These are phyloP conservation scores for Struthio camelus DNA, from an alignment of 2,113 vertebrate species.

Conservation along the genomic window DNA sequence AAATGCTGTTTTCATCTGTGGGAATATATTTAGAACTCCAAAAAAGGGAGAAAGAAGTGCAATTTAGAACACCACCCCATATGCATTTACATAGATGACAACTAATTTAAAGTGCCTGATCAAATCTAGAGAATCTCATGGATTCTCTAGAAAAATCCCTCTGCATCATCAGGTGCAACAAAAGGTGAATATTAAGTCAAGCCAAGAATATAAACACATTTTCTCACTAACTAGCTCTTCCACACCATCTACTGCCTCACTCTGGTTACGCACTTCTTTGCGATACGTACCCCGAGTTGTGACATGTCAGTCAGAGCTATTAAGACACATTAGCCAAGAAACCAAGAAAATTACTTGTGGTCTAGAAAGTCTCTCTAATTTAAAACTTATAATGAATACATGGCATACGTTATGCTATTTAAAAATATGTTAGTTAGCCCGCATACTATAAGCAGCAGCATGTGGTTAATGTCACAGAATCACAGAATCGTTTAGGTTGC, in stretches of 20 bases:
- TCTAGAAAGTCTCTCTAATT: background rate
- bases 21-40: background rate
- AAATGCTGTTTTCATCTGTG: background rate
- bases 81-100: background rate
- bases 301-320: background rate
- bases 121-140: background rate
- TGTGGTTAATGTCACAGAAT: too few relatives aligned
- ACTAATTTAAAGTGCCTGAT: background rate
- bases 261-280: background rate
- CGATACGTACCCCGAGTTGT: rapidly evolving
- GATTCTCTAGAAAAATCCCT: background rate
- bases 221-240: background rate
- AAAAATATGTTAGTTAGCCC: background rate
- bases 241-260: conserved; percentile 40
- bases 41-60: background rate
- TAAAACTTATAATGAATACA: background rate
- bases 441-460: background rate
- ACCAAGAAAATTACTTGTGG: background rate
- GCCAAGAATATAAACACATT: background rate
- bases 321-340: background rate
- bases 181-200: background rate
- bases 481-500: too few relatives aligned
- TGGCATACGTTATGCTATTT: background rate
- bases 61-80: background rate
- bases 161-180: background rate